Base-by-base conservation (phyloP, 2,113 vertebrate genomes). In the Etia nguti region DNA sequence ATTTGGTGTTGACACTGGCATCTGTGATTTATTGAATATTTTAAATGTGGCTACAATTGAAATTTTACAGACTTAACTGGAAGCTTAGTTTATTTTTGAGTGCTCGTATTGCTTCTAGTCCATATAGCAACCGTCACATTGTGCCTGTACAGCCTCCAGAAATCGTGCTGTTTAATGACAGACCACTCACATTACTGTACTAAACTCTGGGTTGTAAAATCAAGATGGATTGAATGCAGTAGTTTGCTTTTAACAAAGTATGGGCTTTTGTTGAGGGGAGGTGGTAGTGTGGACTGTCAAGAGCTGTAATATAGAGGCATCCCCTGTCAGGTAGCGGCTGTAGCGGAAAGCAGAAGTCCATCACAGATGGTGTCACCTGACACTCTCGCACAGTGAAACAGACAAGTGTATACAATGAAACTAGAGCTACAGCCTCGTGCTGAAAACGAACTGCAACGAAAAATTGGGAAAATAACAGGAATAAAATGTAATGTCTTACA, bases 221-320 rank as follows among this genome's bases (percentile, higher is more conserved):
- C 15, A 83, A 89, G 82, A 91, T 77, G 22, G 79, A 89, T 65
- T 29, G 38, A 85, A 48, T 36, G 88, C 73, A 83, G 50, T 90
- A 88, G 70, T 80, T 79, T 80, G 62, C 84, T 75, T 79, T 85
- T 60, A 13, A 31, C n/a, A 84, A 55, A 15, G 46, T 54, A 73
- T 80, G 50, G 46, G 73, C 15, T 55, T 34, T 70, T 41, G 36
- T 52, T 48, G 15, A 29, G 83, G 68, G 8, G 48, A 7, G 29
- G 34, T 75, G 73, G 55, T n/a, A 65, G 91, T 80, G 79, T 62
- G 84, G 70, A 92, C 83, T 92, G 90, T 81, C 92, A 83, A 85
- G 52, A 62, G 48, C 86, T 90, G 89, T 95, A 90, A 94, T 89
- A 85, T 85, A 92, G 81, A 92, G 82, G 82, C 70, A 56, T 91